Evolutionary conservation across 2,888 invertebrate species (phyloP), one percentile per base, ranked within the genome.

Genomic region (Pristionchus arcanus): DNA sequence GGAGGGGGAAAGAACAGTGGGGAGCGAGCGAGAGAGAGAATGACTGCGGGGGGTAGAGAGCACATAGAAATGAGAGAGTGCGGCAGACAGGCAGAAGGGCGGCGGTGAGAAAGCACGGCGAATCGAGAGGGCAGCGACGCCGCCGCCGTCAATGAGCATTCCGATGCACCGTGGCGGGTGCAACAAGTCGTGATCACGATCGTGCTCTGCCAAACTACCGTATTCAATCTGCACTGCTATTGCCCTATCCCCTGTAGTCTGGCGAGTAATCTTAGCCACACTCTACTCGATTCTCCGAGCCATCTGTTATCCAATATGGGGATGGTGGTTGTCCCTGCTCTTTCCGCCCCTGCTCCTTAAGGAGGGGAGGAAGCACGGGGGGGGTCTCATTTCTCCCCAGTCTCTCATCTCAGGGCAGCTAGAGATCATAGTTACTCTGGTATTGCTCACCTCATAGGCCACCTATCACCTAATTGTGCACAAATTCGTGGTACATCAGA

Each of bases 251-350:
- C 66, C 66, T 28, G 42, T 59, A 2, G n/a, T 68, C 9, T 49
- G 34, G 42, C 25, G 1, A n/a, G 77, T 77, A 77, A 77, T 77
- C 77, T 77, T 42, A 77, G 77, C 77, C 77, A 37, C 77, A 34
- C 42, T 42, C 37, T 42, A 7, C 77, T 19, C 19, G 42, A 49
- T 49, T 49, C 68, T 28, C 28, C 68, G 42, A 49, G 37, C 77
- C 77, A 77, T 77, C 77, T 77, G 77, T 77, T 77, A 84, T 53
- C 53, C 55, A 84, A 55, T 84, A 87, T 37, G 68, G 87, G 49
- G 66, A 37, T 59, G 42, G 53, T 53, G 7, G 42, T 81, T n/a
- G n/a, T n/a, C n/a, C n/a, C n/a, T n/a, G n/a, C n/a, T n/a, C n/a
- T n/a, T n/a, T n/a, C n/a, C n/a, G n/a, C n/a, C n/a, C 81, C 49